Evolutionary conservation across 2,888 invertebrate genomes (phyloP).

Genomic region (Ennomos erosarius): DNA sequence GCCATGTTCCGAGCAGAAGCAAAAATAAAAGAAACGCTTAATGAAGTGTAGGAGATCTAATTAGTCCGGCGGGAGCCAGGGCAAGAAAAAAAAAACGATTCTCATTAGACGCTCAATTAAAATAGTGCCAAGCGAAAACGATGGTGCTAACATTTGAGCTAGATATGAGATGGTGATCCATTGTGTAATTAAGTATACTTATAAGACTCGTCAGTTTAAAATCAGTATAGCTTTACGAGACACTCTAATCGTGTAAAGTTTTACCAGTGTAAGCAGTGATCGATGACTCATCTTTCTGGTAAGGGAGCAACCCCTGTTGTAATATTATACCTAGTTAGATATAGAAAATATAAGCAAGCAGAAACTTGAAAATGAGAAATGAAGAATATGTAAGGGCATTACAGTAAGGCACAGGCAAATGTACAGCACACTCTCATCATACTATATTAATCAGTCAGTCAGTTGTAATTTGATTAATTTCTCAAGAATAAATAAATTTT

Average conservation of each 20-base stretch:
- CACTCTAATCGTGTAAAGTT: not conserved
- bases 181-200: no score
- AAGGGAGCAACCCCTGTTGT: conserved; percentile 3
- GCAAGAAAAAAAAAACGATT: conserved; percentile 39
- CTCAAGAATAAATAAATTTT: no score
- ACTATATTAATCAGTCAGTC: no score
- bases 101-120: conserved; percentile 34
- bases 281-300: conserved; percentile 18
- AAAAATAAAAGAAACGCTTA: conserved; percentile 42
- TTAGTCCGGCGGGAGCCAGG: conserved; percentile 40
- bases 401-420: no score
- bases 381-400: no score
- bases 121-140: conserved; percentile 23
- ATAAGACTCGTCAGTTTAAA: no score
- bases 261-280: conserved; percentile 8
- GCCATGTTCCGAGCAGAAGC: conserved; percentile 23
- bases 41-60: conserved; percentile 48
- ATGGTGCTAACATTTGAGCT: no score
- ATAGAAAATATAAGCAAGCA: no score
- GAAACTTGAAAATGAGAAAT: no score
- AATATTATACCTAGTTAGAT: not conserved
- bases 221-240: no score
- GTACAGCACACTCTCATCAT: no score
- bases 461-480: no score
- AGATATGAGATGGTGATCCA: not conserved